Percentiles rank a stretch among this genome's conserved stretches.
These are phyloP conservation scores for Hyaena hyaena DNA, from an alignment of 2,113 vertebrate genomes.

Conservation along the genomic window DNA sequence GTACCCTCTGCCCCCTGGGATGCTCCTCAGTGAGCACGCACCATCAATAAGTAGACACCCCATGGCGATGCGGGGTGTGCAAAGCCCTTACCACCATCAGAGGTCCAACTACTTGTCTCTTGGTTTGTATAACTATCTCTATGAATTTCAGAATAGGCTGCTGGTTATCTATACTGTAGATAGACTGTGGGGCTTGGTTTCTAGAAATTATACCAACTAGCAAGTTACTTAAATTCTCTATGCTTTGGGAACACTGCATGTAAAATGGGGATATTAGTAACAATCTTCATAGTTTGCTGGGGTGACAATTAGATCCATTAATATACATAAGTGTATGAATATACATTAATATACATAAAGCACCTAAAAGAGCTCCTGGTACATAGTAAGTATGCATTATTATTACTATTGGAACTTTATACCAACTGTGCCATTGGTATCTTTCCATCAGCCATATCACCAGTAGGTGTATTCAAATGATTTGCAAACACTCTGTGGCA, in stretches of 20 bases:
- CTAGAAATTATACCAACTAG: neutral
- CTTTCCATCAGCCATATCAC: constrained; percentile 9
- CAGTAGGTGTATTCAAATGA: constrained; percentile 14
- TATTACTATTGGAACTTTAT: neutral
- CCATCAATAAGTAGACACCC: neutral
- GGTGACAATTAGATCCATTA: neutral
- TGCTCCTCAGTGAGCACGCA: neutral
- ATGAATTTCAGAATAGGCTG: neutral
- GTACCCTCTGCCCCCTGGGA: no score
- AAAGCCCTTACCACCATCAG: neutral
- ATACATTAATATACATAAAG: neutral
- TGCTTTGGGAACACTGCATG: neutral
- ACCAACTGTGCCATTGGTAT: neutral
- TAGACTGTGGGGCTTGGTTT: neutral
- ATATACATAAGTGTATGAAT: neutral
- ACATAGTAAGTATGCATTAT: neutral
- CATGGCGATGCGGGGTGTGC: no score
- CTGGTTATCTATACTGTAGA: neutral
- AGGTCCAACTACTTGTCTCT: neutral
- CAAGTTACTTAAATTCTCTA: neutral
- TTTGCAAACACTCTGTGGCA: neutral
- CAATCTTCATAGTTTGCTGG: neutral
- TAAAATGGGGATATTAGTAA: neutral
- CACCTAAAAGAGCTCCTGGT: neutral
- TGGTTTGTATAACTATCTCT: neutral